A percentile compares a stretch with the other conserved stretches of the same genome.
These are phyloP conservation scores for Choloepus didactylus DNA, from an alignment of 2,797 vertebrate genomes.

Conservation along the genomic window DNA sequence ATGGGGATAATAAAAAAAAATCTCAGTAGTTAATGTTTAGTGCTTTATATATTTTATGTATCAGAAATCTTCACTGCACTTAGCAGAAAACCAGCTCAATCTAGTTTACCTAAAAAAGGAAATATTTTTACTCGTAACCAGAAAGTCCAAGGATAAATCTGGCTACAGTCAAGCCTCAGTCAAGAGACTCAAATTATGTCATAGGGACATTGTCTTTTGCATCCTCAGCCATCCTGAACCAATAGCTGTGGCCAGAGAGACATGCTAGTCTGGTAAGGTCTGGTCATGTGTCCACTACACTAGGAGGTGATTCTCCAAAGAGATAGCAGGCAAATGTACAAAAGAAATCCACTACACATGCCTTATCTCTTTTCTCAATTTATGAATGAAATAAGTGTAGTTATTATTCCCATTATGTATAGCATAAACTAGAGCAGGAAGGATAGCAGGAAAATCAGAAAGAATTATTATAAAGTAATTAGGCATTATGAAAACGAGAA, in stretches of 20 bases:
- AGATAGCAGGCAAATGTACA: background rate
- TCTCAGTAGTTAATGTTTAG: background rate
- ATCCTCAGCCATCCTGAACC: background rate
- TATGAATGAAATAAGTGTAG: slow-evolving; percentile 13
- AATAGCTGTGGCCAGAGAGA: background rate
- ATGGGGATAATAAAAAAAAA: background rate
- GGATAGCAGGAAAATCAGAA: background rate
- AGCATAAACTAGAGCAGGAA: slow-evolving; percentile 17
- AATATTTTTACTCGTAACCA: background rate
- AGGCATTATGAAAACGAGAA: slow-evolving; percentile 20
- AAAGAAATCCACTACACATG: background rate
- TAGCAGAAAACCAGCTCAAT: slow-evolving; percentile 26
- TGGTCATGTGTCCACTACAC: background rate
- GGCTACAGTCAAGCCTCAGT: background rate
- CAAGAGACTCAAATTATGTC: background rate
- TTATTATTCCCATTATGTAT: background rate
- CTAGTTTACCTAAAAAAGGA: slow-evolving; percentile 37
- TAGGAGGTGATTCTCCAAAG: background rate
- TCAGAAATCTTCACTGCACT: background rate
- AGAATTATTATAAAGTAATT: background rate
- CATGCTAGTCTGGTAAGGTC: background rate
- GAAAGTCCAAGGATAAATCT: background rate
- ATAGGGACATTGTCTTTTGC: background rate
- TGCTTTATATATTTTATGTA: background rate
- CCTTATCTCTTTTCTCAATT: background rate